Evolutionary conservation across 2,888 invertebrate genomes (phyloP).

Genomic region (Troides aeacus): DNA sequence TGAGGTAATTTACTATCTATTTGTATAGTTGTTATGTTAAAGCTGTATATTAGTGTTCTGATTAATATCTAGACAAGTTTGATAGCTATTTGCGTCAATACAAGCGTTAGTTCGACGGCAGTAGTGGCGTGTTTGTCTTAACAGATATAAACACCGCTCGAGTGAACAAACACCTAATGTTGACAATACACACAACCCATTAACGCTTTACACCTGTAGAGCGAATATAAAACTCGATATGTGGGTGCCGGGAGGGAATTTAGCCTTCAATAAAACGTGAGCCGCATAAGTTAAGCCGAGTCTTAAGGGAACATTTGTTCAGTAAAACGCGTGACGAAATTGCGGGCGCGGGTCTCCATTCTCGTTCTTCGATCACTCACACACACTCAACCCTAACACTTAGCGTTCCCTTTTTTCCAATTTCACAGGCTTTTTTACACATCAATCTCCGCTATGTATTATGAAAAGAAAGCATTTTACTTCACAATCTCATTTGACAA

Average conservation of each 20-base stretch:
- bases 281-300: slow-evolving; percentile 70
- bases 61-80: slow-evolving; percentile 7
- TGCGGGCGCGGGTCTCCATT: slow-evolving; percentile 56
- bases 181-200: slow-evolving; percentile 44
- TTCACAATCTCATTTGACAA: slow-evolving; percentile 34
- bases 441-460: slow-evolving; percentile 73
- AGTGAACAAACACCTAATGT: slow-evolving; percentile 32
- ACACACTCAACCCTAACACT: slow-evolving; percentile 64
- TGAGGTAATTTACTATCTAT: too few relatives aligned
- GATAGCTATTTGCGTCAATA: slow-evolving; percentile 10
- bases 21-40: background rate
- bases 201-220: slow-evolving; percentile 54
- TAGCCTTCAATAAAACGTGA: slow-evolving; percentile 74
- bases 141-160: slow-evolving; percentile 29
- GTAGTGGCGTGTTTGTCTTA: slow-evolving; percentile 35
- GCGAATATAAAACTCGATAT: slow-evolving; percentile 55
- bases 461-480: slow-evolving; percentile 62
- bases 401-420: slow-evolving; percentile 79
- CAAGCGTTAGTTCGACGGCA: slow-evolving; percentile 24
- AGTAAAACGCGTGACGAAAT: slow-evolving; percentile 76
- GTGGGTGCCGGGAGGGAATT: slow-evolving; percentile 50
- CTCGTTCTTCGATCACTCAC: slow-evolving; percentile 68
- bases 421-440: slow-evolving; percentile 75
- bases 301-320: slow-evolving; percentile 76
- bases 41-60: background rate